A percentile compares a stretch with the other conserved stretches of the same genome.
Evolutionary conservation across 2,113 vertebrate genomes (phyloP).

Genomic region (Ariopsis seemanni): DNA sequence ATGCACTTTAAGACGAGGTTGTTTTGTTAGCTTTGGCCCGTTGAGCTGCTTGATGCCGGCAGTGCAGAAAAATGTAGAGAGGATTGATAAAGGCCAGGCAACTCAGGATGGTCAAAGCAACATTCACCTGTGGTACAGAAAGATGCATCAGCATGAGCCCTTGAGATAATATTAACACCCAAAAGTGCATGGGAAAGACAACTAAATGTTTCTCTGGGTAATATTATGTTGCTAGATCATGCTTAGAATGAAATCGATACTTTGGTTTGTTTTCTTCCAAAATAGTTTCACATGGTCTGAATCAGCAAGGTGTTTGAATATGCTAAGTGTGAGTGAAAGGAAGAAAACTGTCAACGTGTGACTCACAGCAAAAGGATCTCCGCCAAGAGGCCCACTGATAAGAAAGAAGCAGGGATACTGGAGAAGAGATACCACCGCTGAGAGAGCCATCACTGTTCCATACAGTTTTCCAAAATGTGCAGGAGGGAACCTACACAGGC

Average conservation of each 20-base stretch:
- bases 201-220: not conserved
- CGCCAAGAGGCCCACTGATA: conserved; percentile 72
- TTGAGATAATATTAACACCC: not conserved
- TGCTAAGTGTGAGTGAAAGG: not conserved
- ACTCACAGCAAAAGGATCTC: conserved; percentile 83
- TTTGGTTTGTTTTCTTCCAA: not conserved
- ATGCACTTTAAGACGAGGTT: not conserved
- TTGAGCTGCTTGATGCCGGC: conserved; percentile 52
- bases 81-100: conserved; percentile 82
- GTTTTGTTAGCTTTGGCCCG: conserved; percentile 28
- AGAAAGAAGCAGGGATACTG: conserved; percentile 84
- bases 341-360: not conserved
- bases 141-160: not conserved
- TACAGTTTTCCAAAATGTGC: conserved; percentile 90
- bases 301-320: not conserved
- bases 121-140: conserved; percentile 75
- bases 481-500: conserved; percentile 75
- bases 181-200: not conserved
- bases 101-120: conserved; percentile 72
- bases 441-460: conserved; percentile 82
- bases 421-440: conserved; percentile 79
- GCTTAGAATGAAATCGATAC: not conserved
- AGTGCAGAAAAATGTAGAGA: conserved; percentile 73
- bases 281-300: not conserved
- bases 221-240: not conserved